Conservation (phyloP, 2,888 invertebrate species). For the Fissipunctia ypsillon region DNA sequence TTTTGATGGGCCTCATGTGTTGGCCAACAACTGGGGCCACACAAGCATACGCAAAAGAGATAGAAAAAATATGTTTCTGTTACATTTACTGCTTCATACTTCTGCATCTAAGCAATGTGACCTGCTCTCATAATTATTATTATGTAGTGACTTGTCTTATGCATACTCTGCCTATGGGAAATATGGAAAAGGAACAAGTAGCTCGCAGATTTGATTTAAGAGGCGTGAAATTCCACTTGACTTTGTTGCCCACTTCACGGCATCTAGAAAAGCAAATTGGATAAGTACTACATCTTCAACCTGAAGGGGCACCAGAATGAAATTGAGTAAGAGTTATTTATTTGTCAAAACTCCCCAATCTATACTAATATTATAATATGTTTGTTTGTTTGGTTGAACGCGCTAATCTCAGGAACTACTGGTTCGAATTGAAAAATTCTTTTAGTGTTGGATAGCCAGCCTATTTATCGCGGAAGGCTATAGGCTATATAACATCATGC, state of each 20-base stretch:
- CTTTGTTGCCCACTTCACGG: not conserved
- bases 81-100: not conserved
- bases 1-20: not conserved
- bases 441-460: no score
- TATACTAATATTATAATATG: no score
- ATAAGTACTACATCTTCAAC: not conserved
- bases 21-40: not conserved
- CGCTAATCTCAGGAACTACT: no score
- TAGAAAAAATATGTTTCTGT: not conserved
- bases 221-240: not conserved
- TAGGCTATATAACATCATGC: no score
- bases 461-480: no score
- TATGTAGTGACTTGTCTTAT: not conserved
- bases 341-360: conserved; percentile 1
- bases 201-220: not conserved
- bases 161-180: not conserved
- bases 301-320: not conserved
- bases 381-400: no score
- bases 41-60: not conserved
- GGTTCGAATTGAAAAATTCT: no score
- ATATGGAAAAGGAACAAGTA: not conserved
- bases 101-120: not conserved
- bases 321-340: not conserved
- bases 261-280: not conserved
- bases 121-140: not conserved